These are phyloP conservation scores for Pseudanteris insignis DNA, from an alignment of 2,888 invertebrate species.

Conservation along the genomic window DNA sequence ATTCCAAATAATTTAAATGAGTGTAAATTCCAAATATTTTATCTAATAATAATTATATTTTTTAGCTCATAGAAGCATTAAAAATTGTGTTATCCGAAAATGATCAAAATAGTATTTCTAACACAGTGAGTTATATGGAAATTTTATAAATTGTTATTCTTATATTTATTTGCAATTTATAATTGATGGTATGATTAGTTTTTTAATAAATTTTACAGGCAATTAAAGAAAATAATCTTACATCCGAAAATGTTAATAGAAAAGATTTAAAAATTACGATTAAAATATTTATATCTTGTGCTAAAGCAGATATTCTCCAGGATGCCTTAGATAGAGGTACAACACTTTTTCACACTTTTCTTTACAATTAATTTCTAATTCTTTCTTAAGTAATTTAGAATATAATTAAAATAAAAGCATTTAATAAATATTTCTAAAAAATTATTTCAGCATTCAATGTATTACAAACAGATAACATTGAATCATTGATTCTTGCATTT, in stretches of 20 bases:
- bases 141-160: too few species aligned
- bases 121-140: too few species aligned
- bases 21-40: too few species aligned
- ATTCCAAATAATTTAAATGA: too few species aligned
- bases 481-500: conserved; percentile 85
- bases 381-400: neutral
- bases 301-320: conserved; percentile 72
- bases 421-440: conserved; percentile 1
- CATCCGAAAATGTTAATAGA: conserved; percentile 72
- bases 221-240: conserved; percentile 39
- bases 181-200: conserved; percentile 5
- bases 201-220: too few species aligned
- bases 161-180: too few species aligned
- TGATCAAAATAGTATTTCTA: conserved; percentile 55
- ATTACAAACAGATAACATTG: conserved; percentile 77
- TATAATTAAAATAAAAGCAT: too few species aligned
- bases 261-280: conserved; percentile 84
- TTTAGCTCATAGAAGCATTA: conserved; percentile 72
- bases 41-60: conserved; percentile 51
- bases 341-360: neutral
- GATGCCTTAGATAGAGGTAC: conserved; percentile 82
- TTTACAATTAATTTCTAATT: too few species aligned
- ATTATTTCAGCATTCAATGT: conserved; percentile 71
- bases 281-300: conserved; percentile 84
- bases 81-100: conserved; percentile 70